Evolutionary conservation across 2,797 vertebrate genomes (phyloP), one percentile per base, ranked within the genome.

Genomic region (Thalassophryne amazonica): DNA sequence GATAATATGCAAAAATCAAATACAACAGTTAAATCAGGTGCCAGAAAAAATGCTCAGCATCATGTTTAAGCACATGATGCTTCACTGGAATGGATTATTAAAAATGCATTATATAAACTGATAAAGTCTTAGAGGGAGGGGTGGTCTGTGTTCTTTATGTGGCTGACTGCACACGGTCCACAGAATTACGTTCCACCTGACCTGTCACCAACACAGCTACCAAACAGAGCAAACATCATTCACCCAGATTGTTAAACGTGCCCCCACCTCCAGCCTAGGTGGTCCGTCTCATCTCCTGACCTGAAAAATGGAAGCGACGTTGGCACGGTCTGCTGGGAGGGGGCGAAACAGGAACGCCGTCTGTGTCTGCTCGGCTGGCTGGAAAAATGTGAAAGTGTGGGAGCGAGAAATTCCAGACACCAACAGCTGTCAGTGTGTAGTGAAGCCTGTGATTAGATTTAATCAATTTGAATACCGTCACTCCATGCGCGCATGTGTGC

Each of bases 391-490:
- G 47, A 36, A 22, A 36, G 14, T 7, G 29, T 55, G 37, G 8
- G 36, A n/a, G 10, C 10, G 43, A 55, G 29, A 23, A 32, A 19
- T 42, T 60, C 37, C 27, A 54, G 33, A 21, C 54, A 58, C 54
- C 43, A 59, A 54, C 61, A 61, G 35, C 68, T 57, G 64, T 60
- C 57, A 46, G 58, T 8, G 16, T 16, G 48, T 36, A 60, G 38
- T 66, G 45, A 60, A 61, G 49, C 64, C 36, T 69, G 64, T 71
- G 46, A 76, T 69, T 66, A 43, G 35, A 66, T 76, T 64, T 79
- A 66, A 52, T 38, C 73, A 59, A 67, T 69, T 29, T 60, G 17
- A 62, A 61, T 53, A 55, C 51, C 30, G 60, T 63, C 55, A 57
- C 39, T 51, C 36, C 39, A 25, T 21, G 11, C 21, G 9, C 5